phyloP scores from a whole-genome alignment of 2,113 vertebrate genomes.

The Telmatochromis sp. region DNA sequence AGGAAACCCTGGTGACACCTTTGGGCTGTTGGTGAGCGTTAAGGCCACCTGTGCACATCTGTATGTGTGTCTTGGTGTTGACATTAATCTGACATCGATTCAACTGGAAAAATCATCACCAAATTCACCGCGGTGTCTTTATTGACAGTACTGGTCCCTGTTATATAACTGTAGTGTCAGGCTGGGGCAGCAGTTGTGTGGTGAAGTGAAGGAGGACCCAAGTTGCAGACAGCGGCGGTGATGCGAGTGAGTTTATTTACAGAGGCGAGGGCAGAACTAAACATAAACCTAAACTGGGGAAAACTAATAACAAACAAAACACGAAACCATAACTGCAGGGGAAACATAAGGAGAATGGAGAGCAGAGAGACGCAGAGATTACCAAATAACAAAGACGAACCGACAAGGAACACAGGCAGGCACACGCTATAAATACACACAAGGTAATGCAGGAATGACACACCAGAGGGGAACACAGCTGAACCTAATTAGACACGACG shows the following conservation, averaged over 20 bases:
- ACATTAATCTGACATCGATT: neutral
- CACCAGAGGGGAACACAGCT: neutral
- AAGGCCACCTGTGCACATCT: neutral
- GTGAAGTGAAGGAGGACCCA: neutral
- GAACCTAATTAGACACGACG: neutral
- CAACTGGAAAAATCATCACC: neutral
- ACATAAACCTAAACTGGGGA: neutral
- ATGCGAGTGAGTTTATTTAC: neutral
- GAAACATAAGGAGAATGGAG: no score
- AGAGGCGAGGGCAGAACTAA: neutral
- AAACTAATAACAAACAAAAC: neutral
- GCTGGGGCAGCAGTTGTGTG: neutral
- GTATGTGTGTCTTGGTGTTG: neutral
- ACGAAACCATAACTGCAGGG: neutral
- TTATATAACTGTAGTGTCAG: neutral
- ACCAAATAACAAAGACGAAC: neutral
- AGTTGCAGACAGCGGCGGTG: neutral
- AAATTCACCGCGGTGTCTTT: neutral
- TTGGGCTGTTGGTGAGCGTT: neutral
- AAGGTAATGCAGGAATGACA: neutral
- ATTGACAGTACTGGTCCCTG: neutral
- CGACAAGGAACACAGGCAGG: neutral
- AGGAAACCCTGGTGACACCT: neutral
- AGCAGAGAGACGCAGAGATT: neutral
- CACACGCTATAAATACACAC: neutral